Conservation (phyloP, 1,140 invertebrate genomes). For the Hesperophylax magnus region DNA sequence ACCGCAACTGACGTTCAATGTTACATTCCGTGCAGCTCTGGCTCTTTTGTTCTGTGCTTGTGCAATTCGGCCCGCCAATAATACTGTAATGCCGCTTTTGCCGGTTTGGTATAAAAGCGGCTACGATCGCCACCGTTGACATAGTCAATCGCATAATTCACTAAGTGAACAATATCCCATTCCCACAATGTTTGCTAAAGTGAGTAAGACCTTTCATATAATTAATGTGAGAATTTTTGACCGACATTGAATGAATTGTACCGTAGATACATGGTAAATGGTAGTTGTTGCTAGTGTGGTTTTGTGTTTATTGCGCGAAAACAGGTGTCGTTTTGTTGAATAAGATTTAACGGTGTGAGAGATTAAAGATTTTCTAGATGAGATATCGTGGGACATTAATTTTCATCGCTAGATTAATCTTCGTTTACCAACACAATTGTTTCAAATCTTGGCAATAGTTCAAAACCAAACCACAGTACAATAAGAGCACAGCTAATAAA, state of each 20-base stretch:
- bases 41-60: conserved; percentile 41
- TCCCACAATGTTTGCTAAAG: conserved; percentile 52
- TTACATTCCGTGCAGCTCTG: conserved; percentile 47
- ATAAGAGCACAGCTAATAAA: too few relatives aligned
- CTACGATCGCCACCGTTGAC: conserved; percentile 39
- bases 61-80: conserved; percentile 39
- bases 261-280: too few relatives aligned
- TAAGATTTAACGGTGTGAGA: too few relatives aligned
- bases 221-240: conserved; percentile 17
- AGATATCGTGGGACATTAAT: too few relatives aligned
- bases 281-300: too few relatives aligned
- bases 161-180: conserved; percentile 41
- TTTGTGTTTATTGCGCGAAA: too few relatives aligned
- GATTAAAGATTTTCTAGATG: too few relatives aligned
- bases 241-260: not conserved
- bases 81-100: conserved; percentile 21
- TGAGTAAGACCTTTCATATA: conserved; percentile 28
- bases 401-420: too few relatives aligned
- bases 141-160: conserved; percentile 44
- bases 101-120: conserved; percentile 53
- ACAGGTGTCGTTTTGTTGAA: too few relatives aligned
- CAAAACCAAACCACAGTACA: too few relatives aligned
- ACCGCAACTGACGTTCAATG: conserved; percentile 48
- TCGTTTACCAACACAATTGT: too few relatives aligned
- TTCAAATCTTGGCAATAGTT: too few relatives aligned